A percentile compares a stretch with the other conserved stretches of the same genome.
Conservation (phyloP, 2,113 vertebrate genomes). For the Macaca nemestrina region DNA sequence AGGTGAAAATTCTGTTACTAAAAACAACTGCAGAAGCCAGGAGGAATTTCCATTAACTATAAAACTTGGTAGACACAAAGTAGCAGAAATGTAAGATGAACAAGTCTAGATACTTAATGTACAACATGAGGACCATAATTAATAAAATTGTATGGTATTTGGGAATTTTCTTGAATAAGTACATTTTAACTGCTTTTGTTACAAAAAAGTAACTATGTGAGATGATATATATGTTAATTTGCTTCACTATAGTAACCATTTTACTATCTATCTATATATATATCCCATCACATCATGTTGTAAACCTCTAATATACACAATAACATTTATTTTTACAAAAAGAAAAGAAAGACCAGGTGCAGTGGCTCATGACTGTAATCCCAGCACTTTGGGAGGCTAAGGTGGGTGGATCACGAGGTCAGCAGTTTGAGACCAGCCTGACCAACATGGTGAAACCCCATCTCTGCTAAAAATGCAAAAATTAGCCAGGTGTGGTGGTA, state of each 20-base stretch:
- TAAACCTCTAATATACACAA: background rate
- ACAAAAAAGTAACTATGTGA: background rate
- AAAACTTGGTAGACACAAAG: background rate
- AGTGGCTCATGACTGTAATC: too few relatives aligned
- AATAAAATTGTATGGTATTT: background rate
- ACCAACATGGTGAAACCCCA: too few relatives aligned
- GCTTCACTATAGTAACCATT: background rate
- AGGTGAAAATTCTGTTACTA: background rate
- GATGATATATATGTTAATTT: background rate
- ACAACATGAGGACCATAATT: background rate
- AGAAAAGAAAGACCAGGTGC: too few relatives aligned
- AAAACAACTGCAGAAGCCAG: background rate
- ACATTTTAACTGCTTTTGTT: background rate
- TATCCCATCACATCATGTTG: background rate
- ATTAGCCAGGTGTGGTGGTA: too few relatives aligned
- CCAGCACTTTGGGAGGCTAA: too few relatives aligned
- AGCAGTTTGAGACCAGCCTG: too few relatives aligned
- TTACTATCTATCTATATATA: background rate
- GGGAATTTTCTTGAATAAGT: background rate
- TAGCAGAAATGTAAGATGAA: background rate
- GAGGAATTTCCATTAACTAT: background rate
- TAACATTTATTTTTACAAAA: background rate
- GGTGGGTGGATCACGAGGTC: too few relatives aligned
- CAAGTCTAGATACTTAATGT: background rate
- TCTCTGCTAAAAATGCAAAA: too few relatives aligned